Base-by-base conservation (phyloP, 2,797 vertebrate genomes). In the Hippocampus kuda region DNA sequence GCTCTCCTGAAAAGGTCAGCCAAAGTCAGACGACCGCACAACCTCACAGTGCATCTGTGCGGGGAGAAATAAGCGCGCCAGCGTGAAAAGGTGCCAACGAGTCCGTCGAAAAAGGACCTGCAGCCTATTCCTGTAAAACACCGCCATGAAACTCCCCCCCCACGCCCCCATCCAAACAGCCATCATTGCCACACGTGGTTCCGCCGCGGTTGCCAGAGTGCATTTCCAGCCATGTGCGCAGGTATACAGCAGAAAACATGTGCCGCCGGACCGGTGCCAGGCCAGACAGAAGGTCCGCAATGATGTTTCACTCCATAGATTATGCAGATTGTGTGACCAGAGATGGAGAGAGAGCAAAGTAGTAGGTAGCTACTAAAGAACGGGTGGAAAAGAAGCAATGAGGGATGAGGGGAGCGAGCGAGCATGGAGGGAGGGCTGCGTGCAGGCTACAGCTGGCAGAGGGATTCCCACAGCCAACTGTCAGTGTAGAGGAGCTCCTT, bases 401-500 rank as follows among this genome's bases (percentile, higher is more conserved):
- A 74, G 73, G 70, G 79, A 69, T 78, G 81, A 77, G 72, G 46
- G 75, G 75, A 80, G 63, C n/a, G 80, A 70, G 77, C 68, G 70
- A 72, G 72, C 72, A 72, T 79, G 77, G 59, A 70, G 74, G 42
- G 57, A 60, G 61, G 69, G 72, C 70, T 79, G 80, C 75, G 83
- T 75, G 79, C 77, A 85, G 73, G 78, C 86, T 91, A 90, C 90
- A 91, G 90, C 90, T 92, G 90, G 89, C 87, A 86, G 80, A 88
- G 85, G 88, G 89, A 90, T 90, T 91, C 88, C 88, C 88, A 89
- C 88, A 88, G 86, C 88, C 89, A 90, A 87, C 87, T 87, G 89
- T 87, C 87, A 89, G 88, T 90, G 87, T 89, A 86, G 89, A 88
- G 89, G 88, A 91, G 90, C 89, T 92, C 90, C 90, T 92, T 90